Base-by-base conservation (phyloP, 2,113 vertebrate species). In the Nothocercus nigrocapillus region DNA sequence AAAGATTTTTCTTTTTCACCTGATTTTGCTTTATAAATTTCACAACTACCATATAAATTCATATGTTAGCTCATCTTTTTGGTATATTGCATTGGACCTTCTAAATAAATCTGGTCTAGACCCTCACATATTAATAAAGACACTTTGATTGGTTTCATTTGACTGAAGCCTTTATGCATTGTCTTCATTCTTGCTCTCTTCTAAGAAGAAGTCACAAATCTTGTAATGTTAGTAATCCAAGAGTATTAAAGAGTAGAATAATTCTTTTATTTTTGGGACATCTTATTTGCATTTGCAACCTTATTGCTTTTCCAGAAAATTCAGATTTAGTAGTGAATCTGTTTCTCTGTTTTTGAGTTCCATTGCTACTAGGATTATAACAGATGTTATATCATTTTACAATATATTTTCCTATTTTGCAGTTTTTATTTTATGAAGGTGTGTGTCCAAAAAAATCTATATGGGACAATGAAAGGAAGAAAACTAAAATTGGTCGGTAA, bases 31-130 rank as follows among this genome's bases (percentile, higher is more conserved):
- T 66, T 70, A 28, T 34, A 67, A 64, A 13, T 7, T 81, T 89
- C 36, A 72, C 44, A 89, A 5, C 7, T 58, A 61, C 7, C 27
- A 69, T 27, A 40, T 40, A 82, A 80, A 49, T 9, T n/a, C 18
- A 19, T 0, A 4, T 36, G 44, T 11, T 58, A 13, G 27, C 53
- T 44, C 22, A 64, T n/a, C 7, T 66, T 68, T 89, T 87, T n/a
- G 53, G 8, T 5, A 17, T 19, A 38, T 4, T 0, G 0, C 72
- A 7, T 62, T 44, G 64, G 17, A n/a, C 40, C 22, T 72, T 10
- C 7, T 70, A 51, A 12, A 8, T 76, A 25, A 42, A 83, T 32
- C 59, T 54, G 30, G 62, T 78, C 42, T 54, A 83, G 76, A 77
- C 74, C 1, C 28, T 85, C 21, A 68, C 7, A 7, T 49, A 62